These are phyloP conservation scores for Drosophila sproati DNA, from an alignment of 1,140 invertebrate genomes.

Conservation along the genomic window DNA sequence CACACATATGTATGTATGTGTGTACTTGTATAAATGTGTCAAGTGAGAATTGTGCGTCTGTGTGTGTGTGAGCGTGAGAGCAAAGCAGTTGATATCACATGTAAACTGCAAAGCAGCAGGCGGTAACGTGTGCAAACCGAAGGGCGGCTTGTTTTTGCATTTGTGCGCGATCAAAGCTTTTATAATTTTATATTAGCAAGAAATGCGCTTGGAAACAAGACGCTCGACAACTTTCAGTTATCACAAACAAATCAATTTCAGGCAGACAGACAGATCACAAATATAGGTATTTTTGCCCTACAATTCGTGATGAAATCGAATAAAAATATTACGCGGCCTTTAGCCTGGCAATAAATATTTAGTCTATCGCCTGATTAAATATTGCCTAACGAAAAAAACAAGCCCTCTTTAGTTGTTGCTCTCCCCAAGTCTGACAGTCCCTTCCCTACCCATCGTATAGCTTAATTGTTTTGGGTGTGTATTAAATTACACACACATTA, in stretches of 20 bases:
- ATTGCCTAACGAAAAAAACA: conserved; percentile 39
- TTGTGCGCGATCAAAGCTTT: conserved; percentile 29
- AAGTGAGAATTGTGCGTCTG: conserved; percentile 15
- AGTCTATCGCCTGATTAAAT: conserved; percentile 50
- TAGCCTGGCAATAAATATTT: conserved; percentile 25
- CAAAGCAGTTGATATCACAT: conserved; percentile 62
- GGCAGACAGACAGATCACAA: conserved; percentile 35
- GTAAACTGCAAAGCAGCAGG: conserved; percentile 44
- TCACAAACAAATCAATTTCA: conserved; percentile 67
- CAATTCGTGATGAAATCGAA: conserved; percentile 63
- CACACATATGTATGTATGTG: conserved; percentile 24
- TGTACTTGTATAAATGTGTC: conserved; percentile 40
- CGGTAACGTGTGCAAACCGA: conserved; percentile 43
- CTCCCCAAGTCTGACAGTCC: neutral
- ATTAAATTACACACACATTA: neutral
- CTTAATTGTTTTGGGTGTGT: conserved; percentile 19
- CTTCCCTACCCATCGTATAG: conserved; percentile 10
- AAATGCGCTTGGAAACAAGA: conserved; percentile 65
- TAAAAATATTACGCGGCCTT: conserved; percentile 57
- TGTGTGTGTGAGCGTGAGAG: conserved; percentile 50
- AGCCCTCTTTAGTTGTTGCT: conserved; percentile 24
- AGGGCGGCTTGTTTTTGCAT: neutral
- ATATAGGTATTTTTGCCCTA: conserved; percentile 22
- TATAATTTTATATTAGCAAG: conserved; percentile 64
- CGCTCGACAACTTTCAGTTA: conserved; percentile 36